Percentiles rank a stretch among this genome's conserved stretches.
phyloP scores from a whole-genome alignment of 2,888 invertebrate species.

The Leptinotarsa rubiginosa region DNA sequence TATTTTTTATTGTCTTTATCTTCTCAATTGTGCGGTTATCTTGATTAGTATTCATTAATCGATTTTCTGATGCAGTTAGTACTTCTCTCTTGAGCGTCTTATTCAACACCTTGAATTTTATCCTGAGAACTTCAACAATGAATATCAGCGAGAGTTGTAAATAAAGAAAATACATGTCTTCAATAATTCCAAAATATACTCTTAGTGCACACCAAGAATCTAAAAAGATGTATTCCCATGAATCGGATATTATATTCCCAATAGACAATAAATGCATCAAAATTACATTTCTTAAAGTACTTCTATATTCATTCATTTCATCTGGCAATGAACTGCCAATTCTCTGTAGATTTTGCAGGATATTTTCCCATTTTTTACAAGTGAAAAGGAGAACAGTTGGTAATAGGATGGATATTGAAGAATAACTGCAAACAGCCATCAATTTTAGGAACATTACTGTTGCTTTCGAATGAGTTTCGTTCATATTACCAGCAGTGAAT shows the following conservation, averaged over 20 bases:
- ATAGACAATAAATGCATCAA: neutral
- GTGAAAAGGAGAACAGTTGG: slow-evolving; percentile 1
- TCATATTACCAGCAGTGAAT: neutral
- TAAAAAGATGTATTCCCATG: neutral
- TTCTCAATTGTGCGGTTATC: neutral
- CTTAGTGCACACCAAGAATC: neutral
- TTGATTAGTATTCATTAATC: neutral
- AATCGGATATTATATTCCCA: neutral
- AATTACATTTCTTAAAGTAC: neutral
- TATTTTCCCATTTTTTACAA: slow-evolving; percentile 3
- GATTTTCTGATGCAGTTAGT: neutral
- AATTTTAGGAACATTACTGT: slow-evolving; percentile 1
- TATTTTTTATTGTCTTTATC: slow-evolving; percentile 7
- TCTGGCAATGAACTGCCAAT: neutral
- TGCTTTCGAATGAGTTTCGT: neutral
- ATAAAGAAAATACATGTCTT: neutral
- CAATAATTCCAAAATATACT: neutral
- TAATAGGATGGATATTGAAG: neutral
- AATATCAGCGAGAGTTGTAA: neutral
- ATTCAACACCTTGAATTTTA: neutral
- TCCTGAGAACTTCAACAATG: neutral
- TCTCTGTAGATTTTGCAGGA: slow-evolving; percentile 1
- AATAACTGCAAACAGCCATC: neutral
- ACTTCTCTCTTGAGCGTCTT: neutral
- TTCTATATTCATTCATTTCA: neutral